Evolutionary conservation across 2,797 vertebrate species (phyloP).

Genomic region (Sebastes nivosus): DNA sequence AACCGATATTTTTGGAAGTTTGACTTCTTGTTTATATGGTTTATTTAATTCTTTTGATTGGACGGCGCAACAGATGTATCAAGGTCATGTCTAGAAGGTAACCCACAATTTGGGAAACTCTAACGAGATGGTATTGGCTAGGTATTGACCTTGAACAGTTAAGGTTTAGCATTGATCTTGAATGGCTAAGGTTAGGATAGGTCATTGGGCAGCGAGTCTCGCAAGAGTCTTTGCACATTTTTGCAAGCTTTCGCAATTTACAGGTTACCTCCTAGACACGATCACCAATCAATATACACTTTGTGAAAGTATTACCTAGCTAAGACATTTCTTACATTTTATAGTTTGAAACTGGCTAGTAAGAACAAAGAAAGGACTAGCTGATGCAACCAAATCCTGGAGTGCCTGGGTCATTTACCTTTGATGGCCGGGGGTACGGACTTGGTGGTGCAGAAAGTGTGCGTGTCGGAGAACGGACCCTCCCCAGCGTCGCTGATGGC

Average conservation of each 20-base stretch:
- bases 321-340: neutral
- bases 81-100: no score
- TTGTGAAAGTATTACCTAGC: neutral
- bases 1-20: neutral
- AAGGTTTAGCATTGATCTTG: no score
- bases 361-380: neutral
- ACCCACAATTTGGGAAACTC: no score
- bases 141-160: no score
- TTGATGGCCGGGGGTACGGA: constrained; percentile 94
- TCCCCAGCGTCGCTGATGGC: constrained; percentile 92
- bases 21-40: neutral
- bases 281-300: neutral
- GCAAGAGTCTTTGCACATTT: no score
- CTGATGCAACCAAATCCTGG: neutral
- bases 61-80: neutral
- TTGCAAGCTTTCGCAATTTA: rapidly evolving
- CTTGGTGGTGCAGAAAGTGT: constrained; percentile 94
- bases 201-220: no score
- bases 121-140: no score
- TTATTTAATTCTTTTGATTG: neutral
- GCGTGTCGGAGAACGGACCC: constrained; percentile 92
- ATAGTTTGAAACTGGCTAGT: neutral
- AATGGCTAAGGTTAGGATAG: no score
- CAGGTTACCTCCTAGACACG: no score
- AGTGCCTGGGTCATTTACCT: constrained; percentile 79